Evolutionary conservation across 2,888 invertebrate species (phyloP).

Genomic region (Gasteruption jaculator): DNA sequence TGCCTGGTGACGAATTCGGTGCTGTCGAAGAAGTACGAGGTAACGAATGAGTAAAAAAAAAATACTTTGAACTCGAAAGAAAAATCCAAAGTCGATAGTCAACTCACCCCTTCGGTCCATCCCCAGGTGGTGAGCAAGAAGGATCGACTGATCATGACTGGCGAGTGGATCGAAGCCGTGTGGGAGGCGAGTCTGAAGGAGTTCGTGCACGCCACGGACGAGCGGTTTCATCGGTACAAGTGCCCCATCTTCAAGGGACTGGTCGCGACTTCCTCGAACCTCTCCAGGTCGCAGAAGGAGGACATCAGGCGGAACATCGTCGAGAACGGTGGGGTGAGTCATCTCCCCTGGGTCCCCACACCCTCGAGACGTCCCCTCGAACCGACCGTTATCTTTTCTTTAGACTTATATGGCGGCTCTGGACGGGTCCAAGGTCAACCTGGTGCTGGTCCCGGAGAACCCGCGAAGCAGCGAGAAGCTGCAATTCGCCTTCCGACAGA

Average conservation of each 20-base stretch:
- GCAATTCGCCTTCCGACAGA: constrained; percentile 57
- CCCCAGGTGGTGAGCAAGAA: too few species aligned
- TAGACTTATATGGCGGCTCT: constrained; percentile 54
- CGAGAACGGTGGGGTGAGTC: constrained; percentile 64
- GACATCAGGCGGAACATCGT: constrained; percentile 65
- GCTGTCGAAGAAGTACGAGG: constrained; percentile 73
- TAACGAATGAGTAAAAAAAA: too few species aligned
- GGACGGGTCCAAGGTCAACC: constrained; percentile 55
- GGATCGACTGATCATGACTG: constrained; percentile 72
- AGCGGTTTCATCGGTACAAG: constrained; percentile 59
- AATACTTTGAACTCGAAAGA: too few species aligned
- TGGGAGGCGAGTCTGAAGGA: constrained; percentile 69
- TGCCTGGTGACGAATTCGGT: constrained; percentile 79
- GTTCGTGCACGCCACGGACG: constrained; percentile 62
- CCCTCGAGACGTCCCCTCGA: too few species aligned
- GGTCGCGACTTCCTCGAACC: constrained; percentile 74
- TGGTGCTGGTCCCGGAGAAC: constrained; percentile 53
- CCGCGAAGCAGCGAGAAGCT: constrained; percentile 64
- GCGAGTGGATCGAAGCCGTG: constrained; percentile 75
- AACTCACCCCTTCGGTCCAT: too few species aligned
- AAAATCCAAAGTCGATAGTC: too few species aligned
- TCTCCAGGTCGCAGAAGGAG: constrained; percentile 61
- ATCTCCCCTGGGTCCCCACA: too few species aligned
- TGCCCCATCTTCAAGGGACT: constrained; percentile 76
- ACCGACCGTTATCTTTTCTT: constrained; percentile 1